Percentiles rank a stretch among this genome's conserved stretches.
Conservation (phyloP, 2,888 invertebrate genomes). For the Volucella bombylans region DNA sequence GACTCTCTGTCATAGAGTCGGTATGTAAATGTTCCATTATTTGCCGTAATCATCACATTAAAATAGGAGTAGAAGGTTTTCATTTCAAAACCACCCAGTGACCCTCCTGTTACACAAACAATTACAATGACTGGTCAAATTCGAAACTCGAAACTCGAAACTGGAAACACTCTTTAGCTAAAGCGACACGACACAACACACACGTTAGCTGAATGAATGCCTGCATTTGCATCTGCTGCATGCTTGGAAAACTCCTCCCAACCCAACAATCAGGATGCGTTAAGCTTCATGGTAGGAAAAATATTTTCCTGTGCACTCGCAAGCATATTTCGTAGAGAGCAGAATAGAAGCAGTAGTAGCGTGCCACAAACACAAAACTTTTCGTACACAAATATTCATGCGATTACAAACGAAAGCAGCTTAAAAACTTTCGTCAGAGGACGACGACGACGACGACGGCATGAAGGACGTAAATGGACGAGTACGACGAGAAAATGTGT, state of each 20-base stretch:
- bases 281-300: conserved; percentile 41
- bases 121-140: conserved; percentile 65
- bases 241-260: too few species aligned
- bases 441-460: conserved; percentile 5
- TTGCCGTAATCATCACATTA: conserved; percentile 47
- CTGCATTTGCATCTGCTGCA: too few species aligned
- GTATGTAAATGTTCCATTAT: conserved; percentile 29
- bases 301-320: conserved; percentile 24
- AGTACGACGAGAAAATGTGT: conserved; percentile 58
- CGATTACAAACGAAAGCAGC: conserved; percentile 72
- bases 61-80: conserved; percentile 5
- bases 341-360: conserved; percentile 18
- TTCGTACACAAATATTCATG: conserved; percentile 68
- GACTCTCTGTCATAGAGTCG: too few species aligned
- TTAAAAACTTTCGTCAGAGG: conserved; percentile 56
- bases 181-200: conserved; percentile 7
- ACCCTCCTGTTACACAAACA: conserved; percentile 9
- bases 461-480: conserved; percentile 9
- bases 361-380: conserved; percentile 60
- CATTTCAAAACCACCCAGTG: too few species aligned
- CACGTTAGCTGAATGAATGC: not conserved
- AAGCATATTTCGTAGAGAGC: conserved; percentile 50
- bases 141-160: not conserved
- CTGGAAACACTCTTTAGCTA: not conserved
- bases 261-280: conserved; percentile 17